Evolutionary conservation across 64 coral and sea anemone genomes (phyloP).

Genomic region (Pocillopora verrucosa): DNA sequence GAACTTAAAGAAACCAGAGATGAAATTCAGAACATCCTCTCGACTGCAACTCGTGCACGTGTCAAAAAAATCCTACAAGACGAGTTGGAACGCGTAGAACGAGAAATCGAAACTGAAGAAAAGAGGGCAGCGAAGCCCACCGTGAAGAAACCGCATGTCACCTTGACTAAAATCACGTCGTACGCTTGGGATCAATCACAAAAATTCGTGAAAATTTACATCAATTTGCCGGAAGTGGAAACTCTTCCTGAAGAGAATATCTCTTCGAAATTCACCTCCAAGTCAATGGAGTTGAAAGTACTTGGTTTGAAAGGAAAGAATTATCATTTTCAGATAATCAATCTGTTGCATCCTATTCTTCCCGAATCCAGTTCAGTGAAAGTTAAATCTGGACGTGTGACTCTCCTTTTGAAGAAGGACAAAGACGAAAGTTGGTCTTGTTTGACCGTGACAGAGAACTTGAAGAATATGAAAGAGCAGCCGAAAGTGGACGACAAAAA

Average conservation of each 20-base stretch:
- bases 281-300: constrained; percentile 64
- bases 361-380: constrained; percentile 65
- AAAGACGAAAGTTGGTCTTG: constrained; percentile 72
- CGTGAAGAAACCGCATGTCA: constrained; percentile 12
- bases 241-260: constrained; percentile 71
- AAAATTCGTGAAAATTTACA: constrained; percentile 89
- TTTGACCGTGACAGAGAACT: constrained; percentile 41
- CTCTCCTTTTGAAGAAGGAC: constrained; percentile 72
- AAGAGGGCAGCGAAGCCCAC: constrained; percentile 33
- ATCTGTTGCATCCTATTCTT: constrained; percentile 64
- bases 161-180: constrained; percentile 56
- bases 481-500: constrained; percentile 47
- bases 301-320: constrained; percentile 73
- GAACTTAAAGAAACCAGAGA: constrained; percentile 57
- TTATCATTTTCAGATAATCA: constrained; percentile 73
- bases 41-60: constrained; percentile 62
- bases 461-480: constrained; percentile 47
- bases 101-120: constrained; percentile 43
- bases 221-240: constrained; percentile 69
- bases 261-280: constrained; percentile 48
- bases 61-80: constrained; percentile 76
- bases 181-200: constrained; percentile 91
- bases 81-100: constrained; percentile 62
- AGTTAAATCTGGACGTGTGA: constrained; percentile 63
- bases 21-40: constrained; percentile 58